Conservation (phyloP, 1,140 invertebrate genomes). For the Pararge aegeria region DNA sequence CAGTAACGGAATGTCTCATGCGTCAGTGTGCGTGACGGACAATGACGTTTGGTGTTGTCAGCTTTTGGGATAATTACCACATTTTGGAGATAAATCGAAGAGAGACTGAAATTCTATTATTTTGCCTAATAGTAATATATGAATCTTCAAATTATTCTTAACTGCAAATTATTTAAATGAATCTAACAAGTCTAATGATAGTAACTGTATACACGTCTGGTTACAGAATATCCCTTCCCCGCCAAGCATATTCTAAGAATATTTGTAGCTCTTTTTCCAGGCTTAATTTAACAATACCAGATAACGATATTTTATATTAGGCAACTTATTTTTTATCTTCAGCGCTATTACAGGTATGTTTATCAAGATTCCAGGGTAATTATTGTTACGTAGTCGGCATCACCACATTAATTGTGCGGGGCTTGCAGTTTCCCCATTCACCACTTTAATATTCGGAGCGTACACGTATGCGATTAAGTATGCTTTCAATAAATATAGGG, state of each 20-base stretch:
- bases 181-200: no score
- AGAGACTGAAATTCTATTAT: no score
- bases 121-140: no score
- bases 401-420: constrained; percentile 55
- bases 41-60: constrained; percentile 36
- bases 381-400: constrained; percentile 13
- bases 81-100: background rate
- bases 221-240: no score
- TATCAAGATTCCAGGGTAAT: background rate
- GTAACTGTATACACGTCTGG: no score
- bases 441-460: constrained; percentile 69
- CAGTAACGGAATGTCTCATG: constrained; percentile 51
- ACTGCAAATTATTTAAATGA: no score
- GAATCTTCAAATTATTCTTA: no score
- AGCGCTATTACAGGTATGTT: background rate
- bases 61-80: background rate
- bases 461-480: constrained; percentile 68
- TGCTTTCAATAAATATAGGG: constrained; percentile 69
- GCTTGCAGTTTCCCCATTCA: constrained; percentile 67
- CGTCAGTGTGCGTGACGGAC: constrained; percentile 48
- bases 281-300: no score
- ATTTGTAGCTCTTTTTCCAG: no score
- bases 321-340: no score
- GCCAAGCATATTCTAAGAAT: no score
- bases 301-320: no score